Conservation (phyloP, 2,888 invertebrate genomes). For the Portevinia maculata region DNA sequence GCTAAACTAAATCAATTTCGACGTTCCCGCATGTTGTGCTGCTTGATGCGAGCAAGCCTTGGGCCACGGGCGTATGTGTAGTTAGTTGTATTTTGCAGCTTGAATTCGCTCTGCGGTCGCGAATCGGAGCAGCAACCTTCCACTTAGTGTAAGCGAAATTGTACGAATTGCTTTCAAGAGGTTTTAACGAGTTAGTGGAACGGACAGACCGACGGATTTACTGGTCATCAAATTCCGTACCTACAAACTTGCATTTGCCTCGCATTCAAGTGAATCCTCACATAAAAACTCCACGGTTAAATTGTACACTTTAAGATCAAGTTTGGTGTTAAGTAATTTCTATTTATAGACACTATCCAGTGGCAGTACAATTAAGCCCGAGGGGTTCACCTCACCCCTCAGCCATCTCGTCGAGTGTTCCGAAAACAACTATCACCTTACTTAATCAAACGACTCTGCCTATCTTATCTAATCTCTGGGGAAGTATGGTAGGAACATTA, state of each 20-base stretch:
- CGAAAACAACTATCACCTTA: slow-evolving; percentile 13
- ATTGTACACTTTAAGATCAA: slow-evolving; percentile 6
- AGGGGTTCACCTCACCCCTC: neutral
- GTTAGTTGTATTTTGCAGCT: too few species aligned
- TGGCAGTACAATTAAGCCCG: slow-evolving; percentile 22
- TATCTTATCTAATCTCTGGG: slow-evolving; percentile 22
- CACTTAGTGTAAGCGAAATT: too few species aligned
- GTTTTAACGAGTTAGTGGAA: too few species aligned
- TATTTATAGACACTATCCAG: slow-evolving; percentile 12
- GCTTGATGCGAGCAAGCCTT: too few species aligned
- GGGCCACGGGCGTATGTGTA: too few species aligned
- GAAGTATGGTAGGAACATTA: slow-evolving; percentile 9
- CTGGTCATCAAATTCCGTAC: slow-evolving; percentile 5
- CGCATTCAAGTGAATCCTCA: neutral
- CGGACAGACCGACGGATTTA: too few species aligned
- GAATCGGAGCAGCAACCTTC: too few species aligned
- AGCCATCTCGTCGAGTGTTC: slow-evolving; percentile 2
- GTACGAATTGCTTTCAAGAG: too few species aligned
- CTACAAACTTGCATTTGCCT: slow-evolving; percentile 1
- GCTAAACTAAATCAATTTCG: too few species aligned
- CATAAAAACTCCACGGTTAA: neutral
- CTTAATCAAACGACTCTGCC: neutral
- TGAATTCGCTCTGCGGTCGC: too few species aligned
- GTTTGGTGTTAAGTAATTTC: slow-evolving; percentile 1
- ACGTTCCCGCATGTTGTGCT: too few species aligned